These are phyloP conservation scores for Dromas ardeola DNA, from an alignment of 2,113 vertebrate species.

Conservation along the genomic window DNA sequence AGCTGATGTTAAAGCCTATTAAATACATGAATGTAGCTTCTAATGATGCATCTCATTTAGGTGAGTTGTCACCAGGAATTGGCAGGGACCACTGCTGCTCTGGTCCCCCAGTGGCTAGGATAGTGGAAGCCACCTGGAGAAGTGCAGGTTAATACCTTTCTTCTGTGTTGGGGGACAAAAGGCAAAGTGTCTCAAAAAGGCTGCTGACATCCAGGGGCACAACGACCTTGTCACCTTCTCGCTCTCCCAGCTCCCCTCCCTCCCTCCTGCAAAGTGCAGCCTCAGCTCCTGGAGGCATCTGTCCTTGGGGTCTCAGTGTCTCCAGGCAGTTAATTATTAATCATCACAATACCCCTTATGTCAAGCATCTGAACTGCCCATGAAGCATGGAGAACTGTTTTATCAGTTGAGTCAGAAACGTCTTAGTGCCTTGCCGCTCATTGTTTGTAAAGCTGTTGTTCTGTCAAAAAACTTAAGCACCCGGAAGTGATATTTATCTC, in stretches of 20 bases:
- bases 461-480: background rate
- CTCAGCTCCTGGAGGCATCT: slow-evolving; percentile 4
- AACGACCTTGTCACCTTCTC: background rate
- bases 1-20: slow-evolving; percentile 34
- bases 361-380: background rate
- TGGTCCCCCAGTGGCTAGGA: background rate
- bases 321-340: slow-evolving; percentile 54
- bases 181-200: background rate
- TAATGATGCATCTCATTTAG: slow-evolving; percentile 50
- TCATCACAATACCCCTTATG: background rate
- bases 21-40: background rate
- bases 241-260: background rate
- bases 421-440: background rate
- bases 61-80: background rate
- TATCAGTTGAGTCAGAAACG: background rate
- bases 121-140: background rate
- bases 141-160: background rate
- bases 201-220: background rate
- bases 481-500: background rate
- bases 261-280: background rate
- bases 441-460: background rate
- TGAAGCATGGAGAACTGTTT: background rate
- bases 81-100: background rate
- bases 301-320: slow-evolving; percentile 7
- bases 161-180: background rate